These are phyloP conservation scores for Caenorhabditis zanzibari DNA, from an alignment of 2,888 invertebrate species.

Conservation along the genomic window DNA sequence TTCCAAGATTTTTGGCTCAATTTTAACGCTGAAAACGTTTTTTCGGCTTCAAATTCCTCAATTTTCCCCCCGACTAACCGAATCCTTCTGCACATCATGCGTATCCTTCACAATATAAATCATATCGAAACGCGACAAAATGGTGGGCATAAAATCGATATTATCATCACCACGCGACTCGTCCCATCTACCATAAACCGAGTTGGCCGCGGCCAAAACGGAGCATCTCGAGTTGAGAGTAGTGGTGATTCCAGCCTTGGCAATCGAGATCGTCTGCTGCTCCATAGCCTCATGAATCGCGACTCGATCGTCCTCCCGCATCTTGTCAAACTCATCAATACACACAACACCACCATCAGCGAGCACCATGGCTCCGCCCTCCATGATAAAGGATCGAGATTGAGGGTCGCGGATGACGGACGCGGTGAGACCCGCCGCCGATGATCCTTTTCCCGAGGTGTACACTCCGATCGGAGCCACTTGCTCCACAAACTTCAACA, in stretches of 20 bases:
- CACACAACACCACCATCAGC: conserved; percentile 99
- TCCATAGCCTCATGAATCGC: conserved; percentile 99
- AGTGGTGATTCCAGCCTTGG: conserved; percentile 99
- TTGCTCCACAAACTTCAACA: conserved; percentile 97
- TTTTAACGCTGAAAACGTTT: no score
- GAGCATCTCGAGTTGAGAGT: conserved; percentile 98
- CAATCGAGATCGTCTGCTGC: conserved; percentile 99
- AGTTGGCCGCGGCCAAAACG: conserved; percentile 99
- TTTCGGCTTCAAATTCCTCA: no score
- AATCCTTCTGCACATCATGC: conserved; percentile 92
- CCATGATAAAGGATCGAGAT: conserved; percentile 85
- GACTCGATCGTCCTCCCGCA: conserved; percentile 98
- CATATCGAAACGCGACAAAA: conserved; percentile 99
- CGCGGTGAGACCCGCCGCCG: conserved; percentile 98
- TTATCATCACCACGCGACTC: conserved; percentile 89
- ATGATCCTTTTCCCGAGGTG: conserved; percentile 99
- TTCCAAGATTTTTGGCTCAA: no score
- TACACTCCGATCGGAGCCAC: conserved; percentile 86
- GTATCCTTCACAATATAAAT: conserved; percentile 99
- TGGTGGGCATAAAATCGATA: conserved; percentile 98
- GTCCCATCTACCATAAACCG: conserved; percentile 98
- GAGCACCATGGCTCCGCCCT: conserved; percentile 96
- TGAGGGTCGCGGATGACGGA: conserved; percentile 95
- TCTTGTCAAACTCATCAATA: conserved; percentile 93
- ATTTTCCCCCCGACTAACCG: no score